A percentile compares a stretch with the other conserved stretches of the same genome.
Conservation (phyloP, 2,797 vertebrate species). For the Buphagus erythrorhynchus region DNA sequence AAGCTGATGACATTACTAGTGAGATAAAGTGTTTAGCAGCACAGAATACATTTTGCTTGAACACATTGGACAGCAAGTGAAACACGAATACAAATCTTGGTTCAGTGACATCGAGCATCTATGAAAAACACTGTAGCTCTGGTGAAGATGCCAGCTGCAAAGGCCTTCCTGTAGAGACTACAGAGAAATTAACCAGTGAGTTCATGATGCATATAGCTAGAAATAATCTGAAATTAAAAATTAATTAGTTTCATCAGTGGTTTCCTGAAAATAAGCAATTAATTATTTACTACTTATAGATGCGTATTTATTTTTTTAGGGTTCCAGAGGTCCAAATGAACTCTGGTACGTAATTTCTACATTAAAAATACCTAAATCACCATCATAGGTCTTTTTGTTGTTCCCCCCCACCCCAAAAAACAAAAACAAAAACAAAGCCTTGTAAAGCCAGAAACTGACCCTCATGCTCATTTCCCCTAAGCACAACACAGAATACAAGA, state of each 20-base stretch:
- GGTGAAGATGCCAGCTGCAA: background rate
- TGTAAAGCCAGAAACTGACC: background rate
- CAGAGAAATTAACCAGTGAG: background rate
- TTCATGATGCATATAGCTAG: background rate
- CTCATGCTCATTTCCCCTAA: background rate
- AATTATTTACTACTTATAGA: background rate
- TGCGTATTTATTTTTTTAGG: background rate
- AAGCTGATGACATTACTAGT: background rate
- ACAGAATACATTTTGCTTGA: background rate
- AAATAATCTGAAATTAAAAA: constrained; percentile 30
- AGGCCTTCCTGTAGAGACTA: background rate
- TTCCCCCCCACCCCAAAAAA: accelerated
- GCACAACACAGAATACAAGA: background rate
- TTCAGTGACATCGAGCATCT: background rate
- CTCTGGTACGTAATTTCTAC: background rate
- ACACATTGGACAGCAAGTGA: background rate
- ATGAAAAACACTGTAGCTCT: background rate
- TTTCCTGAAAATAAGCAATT: constrained; percentile 4
- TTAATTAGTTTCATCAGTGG: background rate
- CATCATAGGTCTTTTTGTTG: background rate
- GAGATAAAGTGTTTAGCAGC: background rate
- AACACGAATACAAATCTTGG: background rate
- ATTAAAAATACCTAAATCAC: background rate
- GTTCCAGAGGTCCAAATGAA: background rate
- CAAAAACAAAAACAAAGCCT: background rate